Evolutionary conservation across 2,113 vertebrate genomes (phyloP), one percentile per base, ranked within the genome.

Genomic region (Grus americana): DNA sequence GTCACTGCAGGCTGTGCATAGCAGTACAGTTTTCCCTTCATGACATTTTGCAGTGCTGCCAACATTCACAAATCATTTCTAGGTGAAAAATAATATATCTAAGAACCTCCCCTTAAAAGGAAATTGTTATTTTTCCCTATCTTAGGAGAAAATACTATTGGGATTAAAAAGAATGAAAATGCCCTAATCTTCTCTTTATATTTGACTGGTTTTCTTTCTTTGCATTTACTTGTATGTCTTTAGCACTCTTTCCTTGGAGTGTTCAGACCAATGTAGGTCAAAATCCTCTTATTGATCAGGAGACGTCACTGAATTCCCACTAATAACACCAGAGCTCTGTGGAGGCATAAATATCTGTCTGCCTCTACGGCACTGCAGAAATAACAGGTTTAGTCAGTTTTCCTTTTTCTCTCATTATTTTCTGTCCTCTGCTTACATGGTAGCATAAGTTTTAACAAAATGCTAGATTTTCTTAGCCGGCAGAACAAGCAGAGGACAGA

Each of bases 381-480:
- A 75, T 87, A 87, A 86, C 27, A 81, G 21, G 8, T 87, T 91
- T 84, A 67, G 26, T 62, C 65, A 86, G 81, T 79, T 96, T 87
- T 85, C 24, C 38, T 68, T 84, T 90, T 68, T 12, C 44, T 79
- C 47, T 91, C 79, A 67, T 79, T 67, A 58, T 65, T 88, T 80
- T 88, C 46, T 40, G 88, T 16, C 30, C n/a, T 81, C 59, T 72
- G 32, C 30, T 92, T 93, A 73, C 30, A 50, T 0, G 0, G 24
- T 26, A 72, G 50, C 62, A 5, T 22, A 89, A 65, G 1, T 62
- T 94, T 91, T 75, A 83, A 92, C 23, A 81, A 83, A 94, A 57
- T 32, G 8, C 50, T 74, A 32, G 6, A 29, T 70, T 36, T 88
- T 80, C 71, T 79, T 57, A 67, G 44, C 63, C 84, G 63, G 27